phyloP scores from a whole-genome alignment of 2,888 invertebrate genomes.

The Elegia similella region DNA sequence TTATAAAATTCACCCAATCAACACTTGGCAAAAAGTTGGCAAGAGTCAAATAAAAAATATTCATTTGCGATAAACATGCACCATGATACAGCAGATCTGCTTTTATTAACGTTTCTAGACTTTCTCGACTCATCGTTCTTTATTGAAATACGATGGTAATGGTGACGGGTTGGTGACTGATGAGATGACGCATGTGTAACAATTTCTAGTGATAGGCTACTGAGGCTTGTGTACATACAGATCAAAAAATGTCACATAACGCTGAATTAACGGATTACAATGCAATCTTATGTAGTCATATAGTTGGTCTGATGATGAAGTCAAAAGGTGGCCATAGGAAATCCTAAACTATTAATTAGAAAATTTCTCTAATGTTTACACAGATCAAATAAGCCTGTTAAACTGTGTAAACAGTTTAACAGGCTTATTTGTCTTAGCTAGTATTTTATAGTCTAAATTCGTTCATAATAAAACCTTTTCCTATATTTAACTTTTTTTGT shows the following conservation, averaged over 20 bases:
- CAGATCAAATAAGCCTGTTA: too few species aligned
- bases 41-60: constrained; percentile 16
- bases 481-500: too few species aligned
- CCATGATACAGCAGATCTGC: constrained; percentile 27
- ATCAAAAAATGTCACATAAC: neutral
- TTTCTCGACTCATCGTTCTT: constrained; percentile 24
- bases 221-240: neutral
- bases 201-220: constrained; percentile 8
- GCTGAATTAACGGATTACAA: neutral
- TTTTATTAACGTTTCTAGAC: constrained; percentile 23
- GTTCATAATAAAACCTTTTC: too few species aligned
- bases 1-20: neutral
- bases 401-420: too few species aligned
- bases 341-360: too few species aligned
- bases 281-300: too few species aligned
- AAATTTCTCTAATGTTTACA: too few species aligned
- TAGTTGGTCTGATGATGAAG: too few species aligned
- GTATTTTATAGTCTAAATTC: too few species aligned
- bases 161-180: neutral
- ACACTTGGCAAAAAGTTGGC: constrained; percentile 13
- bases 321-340: too few species aligned
- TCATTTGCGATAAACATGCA: constrained; percentile 24
- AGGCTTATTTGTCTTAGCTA: too few species aligned
- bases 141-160: constrained; percentile 16
- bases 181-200: constrained; percentile 5